A percentile compares a stretch with the other conserved stretches of the same genome.
Conservation (phyloP, 2,888 invertebrate species). For the Priocnemis perturbator region DNA sequence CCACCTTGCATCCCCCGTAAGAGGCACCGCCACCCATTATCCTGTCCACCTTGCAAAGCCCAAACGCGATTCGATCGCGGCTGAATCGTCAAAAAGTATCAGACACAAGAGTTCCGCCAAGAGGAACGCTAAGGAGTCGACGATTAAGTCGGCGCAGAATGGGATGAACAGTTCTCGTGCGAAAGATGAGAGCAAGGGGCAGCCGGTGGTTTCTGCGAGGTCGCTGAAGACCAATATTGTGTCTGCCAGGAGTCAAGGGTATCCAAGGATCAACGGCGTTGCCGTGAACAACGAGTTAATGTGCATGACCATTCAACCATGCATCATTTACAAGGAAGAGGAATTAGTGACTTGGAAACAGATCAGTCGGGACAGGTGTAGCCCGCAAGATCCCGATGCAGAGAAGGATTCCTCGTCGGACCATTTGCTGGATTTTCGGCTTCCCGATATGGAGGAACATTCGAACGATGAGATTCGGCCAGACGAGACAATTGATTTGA, state of each 20-base stretch:
- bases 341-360: constrained; percentile 59
- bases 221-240: constrained; percentile 40
- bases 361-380: constrained; percentile 41
- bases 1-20: constrained; percentile 34
- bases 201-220: constrained; percentile 13
- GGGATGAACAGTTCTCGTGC: too few relatives aligned
- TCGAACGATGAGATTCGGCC: not conserved
- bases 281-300: constrained; percentile 67
- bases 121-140: too few relatives aligned
- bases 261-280: constrained; percentile 71
- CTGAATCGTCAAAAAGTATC: too few relatives aligned
- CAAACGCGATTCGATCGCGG: too few relatives aligned
- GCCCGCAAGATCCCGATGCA: not conserved
- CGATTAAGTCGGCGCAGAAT: too few relatives aligned
- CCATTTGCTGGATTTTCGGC: not conserved
- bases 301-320: constrained; percentile 70
- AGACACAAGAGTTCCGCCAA: too few relatives aligned
- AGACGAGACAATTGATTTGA: too few relatives aligned
- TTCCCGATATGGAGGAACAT: constrained; percentile 4
- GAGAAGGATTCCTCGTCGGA: not conserved
- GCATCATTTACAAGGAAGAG: constrained; percentile 33
- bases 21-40: not conserved
- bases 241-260: constrained; percentile 46
- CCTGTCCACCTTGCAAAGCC: too few relatives aligned
- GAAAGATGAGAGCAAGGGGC: not conserved